Evolutionary conservation across 2,888 invertebrate species (phyloP).

Genomic region (Heliconius sara): DNA sequence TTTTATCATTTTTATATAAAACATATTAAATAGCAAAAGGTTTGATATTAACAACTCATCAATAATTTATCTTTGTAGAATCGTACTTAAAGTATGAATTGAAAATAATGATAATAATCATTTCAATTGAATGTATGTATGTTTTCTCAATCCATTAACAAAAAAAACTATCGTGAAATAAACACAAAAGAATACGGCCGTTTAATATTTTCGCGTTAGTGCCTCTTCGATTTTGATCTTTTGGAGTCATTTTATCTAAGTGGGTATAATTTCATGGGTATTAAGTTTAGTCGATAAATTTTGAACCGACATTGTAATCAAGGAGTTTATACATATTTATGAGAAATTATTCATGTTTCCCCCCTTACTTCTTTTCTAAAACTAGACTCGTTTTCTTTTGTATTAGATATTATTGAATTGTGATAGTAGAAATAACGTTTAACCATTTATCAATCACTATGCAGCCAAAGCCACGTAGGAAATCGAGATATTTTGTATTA

Average conservation of each 20-base stretch:
- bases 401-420: neutral
- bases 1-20: no score
- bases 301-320: conserved; percentile 58
- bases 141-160: neutral
- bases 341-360: conserved; percentile 51
- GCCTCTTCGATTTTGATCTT: conserved; percentile 55
- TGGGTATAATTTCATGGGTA: conserved; percentile 57
- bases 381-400: conserved; percentile 16
- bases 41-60: no score
- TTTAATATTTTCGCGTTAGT: conserved; percentile 48
- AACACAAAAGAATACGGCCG: conserved; percentile 29
- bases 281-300: conserved; percentile 61
- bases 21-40: no score
- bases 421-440: neutral
- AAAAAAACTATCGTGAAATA: conserved; percentile 24
- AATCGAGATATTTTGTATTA: no score
- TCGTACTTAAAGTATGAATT: no score
- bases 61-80: no score
- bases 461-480: no score
- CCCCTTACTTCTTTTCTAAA: conserved; percentile 41
- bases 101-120: neutral
- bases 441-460: no score
- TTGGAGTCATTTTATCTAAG: conserved; percentile 55
- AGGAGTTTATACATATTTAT: conserved; percentile 55
- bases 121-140: neutral